phyloP scores from a whole-genome alignment of 2,113 vertebrate species.

The Atlantisia rogersi region DNA sequence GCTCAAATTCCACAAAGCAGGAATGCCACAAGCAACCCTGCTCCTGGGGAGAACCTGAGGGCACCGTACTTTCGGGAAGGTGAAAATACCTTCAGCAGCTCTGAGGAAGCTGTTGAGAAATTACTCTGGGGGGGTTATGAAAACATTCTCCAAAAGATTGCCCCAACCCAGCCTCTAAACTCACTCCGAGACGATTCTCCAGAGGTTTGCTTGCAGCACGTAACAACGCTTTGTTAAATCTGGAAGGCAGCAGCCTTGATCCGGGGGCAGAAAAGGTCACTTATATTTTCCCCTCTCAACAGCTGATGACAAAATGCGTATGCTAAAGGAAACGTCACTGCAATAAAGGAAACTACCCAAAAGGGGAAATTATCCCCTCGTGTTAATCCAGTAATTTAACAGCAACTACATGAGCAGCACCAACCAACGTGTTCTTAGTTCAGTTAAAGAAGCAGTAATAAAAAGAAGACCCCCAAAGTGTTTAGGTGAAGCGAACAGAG shows the following conservation, averaged over 20 bases:
- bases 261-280: neutral
- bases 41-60: neutral
- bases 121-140: neutral
- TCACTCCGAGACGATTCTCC: neutral
- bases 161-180: neutral
- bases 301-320: neutral
- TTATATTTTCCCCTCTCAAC: neutral
- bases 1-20: neutral
- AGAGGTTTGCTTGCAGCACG: neutral
- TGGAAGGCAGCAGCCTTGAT: neutral
- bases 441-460: neutral
- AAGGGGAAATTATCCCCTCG: neutral
- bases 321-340: neutral
- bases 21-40: neutral
- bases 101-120: constrained; percentile 11
- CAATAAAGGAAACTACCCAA: neutral
- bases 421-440: neutral
- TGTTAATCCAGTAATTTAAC: neutral
- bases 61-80: neutral
- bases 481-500: neutral
- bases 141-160: neutral
- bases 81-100: neutral
- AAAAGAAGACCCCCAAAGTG: neutral
- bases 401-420: neutral
- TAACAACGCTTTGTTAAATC: neutral